phyloP scores from a whole-genome alignment of 2,797 vertebrate genomes.

The Orientallactaga sibirica region DNA sequence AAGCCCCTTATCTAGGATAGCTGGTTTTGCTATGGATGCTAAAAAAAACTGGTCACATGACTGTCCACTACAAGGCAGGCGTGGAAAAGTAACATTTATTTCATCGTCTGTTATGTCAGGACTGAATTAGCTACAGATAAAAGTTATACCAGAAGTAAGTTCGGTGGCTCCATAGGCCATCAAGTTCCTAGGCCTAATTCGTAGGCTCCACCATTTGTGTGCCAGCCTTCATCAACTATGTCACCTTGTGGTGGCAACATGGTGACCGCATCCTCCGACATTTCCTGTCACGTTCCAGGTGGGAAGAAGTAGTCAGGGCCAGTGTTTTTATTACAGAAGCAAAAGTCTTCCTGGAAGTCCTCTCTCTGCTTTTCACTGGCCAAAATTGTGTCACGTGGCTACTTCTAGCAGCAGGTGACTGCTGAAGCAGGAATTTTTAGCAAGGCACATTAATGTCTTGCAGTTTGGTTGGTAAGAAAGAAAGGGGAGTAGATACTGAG shows the following conservation, averaged over 20 bases:
- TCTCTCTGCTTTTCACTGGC: neutral
- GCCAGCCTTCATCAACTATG: neutral
- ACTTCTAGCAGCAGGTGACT: conserved; percentile 31
- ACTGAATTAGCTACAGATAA: conserved; percentile 9
- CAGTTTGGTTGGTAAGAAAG: neutral
- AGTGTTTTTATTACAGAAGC: conserved; percentile 40
- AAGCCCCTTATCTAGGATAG: neutral
- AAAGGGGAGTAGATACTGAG: neutral
- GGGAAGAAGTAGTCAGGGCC: neutral
- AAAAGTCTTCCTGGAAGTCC: neutral
- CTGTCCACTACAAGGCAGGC: neutral
- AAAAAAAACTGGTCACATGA: neutral
- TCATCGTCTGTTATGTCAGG: neutral
- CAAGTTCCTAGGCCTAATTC: neutral
- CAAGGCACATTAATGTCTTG: neutral
- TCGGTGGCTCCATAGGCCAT: neutral
- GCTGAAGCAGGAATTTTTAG: conserved; percentile 39
- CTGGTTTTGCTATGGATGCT: neutral
- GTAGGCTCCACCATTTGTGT: neutral
- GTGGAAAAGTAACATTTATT: neutral
- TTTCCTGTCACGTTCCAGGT: neutral
- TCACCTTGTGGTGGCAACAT: neutral
- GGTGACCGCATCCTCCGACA: neutral
- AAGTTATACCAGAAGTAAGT: neutral
- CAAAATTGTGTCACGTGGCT: neutral